Evolutionary conservation across 2,797 vertebrate species (phyloP).

Genomic region (Microctenopoma steveboyesi): DNA sequence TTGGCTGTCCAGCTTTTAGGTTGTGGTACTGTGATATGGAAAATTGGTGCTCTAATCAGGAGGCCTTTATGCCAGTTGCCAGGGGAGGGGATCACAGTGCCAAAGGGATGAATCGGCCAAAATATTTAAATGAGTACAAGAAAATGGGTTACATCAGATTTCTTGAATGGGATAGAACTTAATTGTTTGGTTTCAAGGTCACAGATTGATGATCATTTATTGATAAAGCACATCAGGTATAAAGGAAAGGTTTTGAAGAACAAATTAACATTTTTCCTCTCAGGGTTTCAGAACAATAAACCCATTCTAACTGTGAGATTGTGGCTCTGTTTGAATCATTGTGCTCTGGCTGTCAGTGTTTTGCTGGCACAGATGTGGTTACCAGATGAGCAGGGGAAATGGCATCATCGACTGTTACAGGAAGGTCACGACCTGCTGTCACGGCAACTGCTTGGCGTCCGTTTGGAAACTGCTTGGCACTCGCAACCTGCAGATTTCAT

Average conservation of each 20-base stretch:
- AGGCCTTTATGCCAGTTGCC: constrained; percentile 2
- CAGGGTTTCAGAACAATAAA: no score
- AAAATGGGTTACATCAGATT: neutral
- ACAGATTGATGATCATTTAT: constrained; percentile 6
- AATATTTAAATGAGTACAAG: constrained; percentile 14
- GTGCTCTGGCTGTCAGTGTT: constrained; percentile 27
- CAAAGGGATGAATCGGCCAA: constrained; percentile 3
- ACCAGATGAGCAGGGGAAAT: constrained; percentile 71
- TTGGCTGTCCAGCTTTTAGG: neutral
- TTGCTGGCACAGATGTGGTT: constrained; percentile 65
- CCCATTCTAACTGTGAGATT: no score
- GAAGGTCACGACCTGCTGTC: constrained; percentile 77
- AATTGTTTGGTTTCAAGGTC: constrained; percentile 8
- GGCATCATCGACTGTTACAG: constrained; percentile 78
- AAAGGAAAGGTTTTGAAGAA: neutral
- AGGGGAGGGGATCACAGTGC: constrained; percentile 14
- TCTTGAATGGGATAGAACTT: neutral
- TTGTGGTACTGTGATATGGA: constrained; percentile 1
- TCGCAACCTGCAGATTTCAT: constrained; percentile 75
- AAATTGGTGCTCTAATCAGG: constrained; percentile 25
- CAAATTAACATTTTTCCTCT: neutral
- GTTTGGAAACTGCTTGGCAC: constrained; percentile 74
- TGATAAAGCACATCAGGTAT: constrained; percentile 2
- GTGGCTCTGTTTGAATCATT: constrained; percentile 38
- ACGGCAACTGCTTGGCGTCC: constrained; percentile 73